A percentile compares a stretch with the other conserved stretches of the same genome.
Conservation (phyloP, 2,113 vertebrate species). For the Isichthys henryi region DNA sequence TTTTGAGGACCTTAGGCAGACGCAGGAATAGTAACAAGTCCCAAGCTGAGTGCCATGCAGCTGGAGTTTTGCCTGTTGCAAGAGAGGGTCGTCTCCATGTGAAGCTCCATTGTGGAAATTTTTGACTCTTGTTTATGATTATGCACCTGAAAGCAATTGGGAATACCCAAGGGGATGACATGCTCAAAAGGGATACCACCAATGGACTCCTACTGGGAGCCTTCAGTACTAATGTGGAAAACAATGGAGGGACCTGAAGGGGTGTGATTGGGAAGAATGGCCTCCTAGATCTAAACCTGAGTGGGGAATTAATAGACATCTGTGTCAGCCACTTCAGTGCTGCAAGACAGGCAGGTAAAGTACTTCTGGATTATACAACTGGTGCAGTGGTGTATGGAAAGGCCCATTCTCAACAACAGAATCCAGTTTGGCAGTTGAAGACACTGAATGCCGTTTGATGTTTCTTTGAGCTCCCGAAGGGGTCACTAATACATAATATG, state of each 20-base stretch:
- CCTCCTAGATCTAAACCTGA: background rate
- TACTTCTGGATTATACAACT: background rate
- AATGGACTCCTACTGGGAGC: background rate
- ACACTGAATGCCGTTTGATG: background rate
- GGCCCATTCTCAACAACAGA: background rate
- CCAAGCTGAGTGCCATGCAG: background rate
- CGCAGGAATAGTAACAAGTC: background rate
- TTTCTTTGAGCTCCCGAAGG: background rate
- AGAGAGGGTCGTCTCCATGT: background rate
- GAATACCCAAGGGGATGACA: background rate
- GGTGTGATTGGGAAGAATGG: background rate
- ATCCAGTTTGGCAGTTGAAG: background rate
- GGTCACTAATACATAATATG: background rate
- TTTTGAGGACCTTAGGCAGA: background rate
- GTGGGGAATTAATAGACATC: background rate
- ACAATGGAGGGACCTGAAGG: background rate
- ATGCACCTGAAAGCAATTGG: background rate
- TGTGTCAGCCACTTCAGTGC: background rate
- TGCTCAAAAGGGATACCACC: background rate
- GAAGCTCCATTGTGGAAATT: background rate
- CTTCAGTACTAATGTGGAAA: background rate
- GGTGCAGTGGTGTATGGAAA: background rate
- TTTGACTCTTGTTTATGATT: background rate
- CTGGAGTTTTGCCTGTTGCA: background rate
- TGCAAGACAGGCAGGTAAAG: background rate